Percentiles rank a stretch among this genome's conserved stretches.
phyloP scores from a whole-genome alignment of 2,113 vertebrate genomes.

The Macroglossus sobrinus region DNA sequence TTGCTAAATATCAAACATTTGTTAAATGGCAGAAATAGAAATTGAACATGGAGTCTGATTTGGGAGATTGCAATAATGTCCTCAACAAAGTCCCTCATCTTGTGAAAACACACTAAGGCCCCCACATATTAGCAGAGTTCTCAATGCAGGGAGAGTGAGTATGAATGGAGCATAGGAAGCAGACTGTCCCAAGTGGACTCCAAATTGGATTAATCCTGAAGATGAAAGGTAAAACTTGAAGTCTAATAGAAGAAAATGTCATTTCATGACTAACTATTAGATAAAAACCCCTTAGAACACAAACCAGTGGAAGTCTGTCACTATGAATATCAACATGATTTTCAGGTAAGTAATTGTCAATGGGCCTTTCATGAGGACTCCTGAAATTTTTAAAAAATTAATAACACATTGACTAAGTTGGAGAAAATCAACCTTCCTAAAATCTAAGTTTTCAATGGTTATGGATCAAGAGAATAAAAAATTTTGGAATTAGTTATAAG shows the following conservation, averaged over 20 bases:
- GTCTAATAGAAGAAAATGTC: background rate
- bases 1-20: background rate
- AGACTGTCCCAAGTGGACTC: background rate
- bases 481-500: background rate
- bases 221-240: background rate
- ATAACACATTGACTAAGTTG: background rate
- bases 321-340: background rate
- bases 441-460: background rate
- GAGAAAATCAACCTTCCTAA: background rate
- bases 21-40: background rate
- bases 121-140: background rate
- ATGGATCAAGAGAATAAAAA: background rate
- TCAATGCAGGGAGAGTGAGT: background rate
- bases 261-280: background rate
- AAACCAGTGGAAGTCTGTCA: background rate
- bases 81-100: background rate
- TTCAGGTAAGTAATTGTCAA: background rate
- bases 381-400: background rate
- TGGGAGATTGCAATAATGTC: background rate
- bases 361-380: background rate
- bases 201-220: background rate
- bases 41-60: background rate
- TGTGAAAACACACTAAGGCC: background rate
- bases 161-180: background rate
- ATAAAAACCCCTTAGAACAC: background rate